Percentiles rank a stretch among this genome's conserved stretches.
These are phyloP conservation scores for Pachyramphus minor DNA, from an alignment of 2,113 vertebrate species.

Conservation along the genomic window DNA sequence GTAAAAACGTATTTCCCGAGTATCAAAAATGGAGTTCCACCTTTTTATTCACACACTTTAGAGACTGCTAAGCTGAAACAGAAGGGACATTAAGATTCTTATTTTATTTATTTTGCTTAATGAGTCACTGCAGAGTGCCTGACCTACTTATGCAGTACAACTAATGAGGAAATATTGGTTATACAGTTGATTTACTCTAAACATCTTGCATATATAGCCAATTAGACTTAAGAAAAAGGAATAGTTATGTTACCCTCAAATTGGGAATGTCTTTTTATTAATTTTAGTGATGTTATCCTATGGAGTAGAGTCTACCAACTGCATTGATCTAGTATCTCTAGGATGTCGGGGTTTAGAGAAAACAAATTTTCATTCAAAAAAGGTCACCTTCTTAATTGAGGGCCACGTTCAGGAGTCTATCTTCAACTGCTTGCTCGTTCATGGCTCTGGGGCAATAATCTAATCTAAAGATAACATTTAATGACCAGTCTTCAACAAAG, in stretches of 20 bases:
- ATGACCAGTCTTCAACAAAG: background rate
- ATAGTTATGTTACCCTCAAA: background rate
- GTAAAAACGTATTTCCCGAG: background rate
- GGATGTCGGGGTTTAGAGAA: background rate
- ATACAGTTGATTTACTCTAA: slow-evolving; percentile 35
- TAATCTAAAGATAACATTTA: background rate
- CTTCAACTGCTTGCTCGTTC: background rate
- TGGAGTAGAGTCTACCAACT: background rate
- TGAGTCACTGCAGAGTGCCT: slow-evolving; percentile 25
- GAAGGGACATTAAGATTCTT: slow-evolving; percentile 25
- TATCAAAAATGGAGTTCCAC: background rate
- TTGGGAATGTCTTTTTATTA: background rate
- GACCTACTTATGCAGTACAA: slow-evolving; percentile 33
- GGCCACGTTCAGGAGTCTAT: background rate
- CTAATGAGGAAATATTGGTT: slow-evolving; percentile 27
- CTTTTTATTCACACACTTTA: background rate
- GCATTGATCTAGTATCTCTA: background rate
- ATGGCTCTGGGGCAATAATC: background rate
- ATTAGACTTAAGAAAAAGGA: background rate
- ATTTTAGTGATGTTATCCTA: background rate
- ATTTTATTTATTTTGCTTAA: slow-evolving; percentile 49
- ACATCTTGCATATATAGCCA: background rate
- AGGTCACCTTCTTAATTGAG: background rate
- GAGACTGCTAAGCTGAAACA: slow-evolving; percentile 1
- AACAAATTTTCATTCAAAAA: background rate